Base-by-base conservation (phyloP, 1,140 invertebrate genomes). In the Sarcophaga peregrina region DNA sequence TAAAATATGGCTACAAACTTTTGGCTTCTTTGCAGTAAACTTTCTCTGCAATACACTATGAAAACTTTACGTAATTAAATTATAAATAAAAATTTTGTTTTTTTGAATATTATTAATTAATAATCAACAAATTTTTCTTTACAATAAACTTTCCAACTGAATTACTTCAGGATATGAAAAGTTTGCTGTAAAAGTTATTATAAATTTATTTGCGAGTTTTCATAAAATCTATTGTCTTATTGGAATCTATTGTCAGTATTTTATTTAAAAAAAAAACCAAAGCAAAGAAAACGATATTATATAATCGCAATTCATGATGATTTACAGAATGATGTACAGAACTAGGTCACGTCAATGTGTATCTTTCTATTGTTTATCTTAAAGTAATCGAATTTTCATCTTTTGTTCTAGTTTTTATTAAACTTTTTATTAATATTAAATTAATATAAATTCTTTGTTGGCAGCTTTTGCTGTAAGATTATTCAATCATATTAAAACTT, bases 201-300 rank as follows among this genome's bases (percentile, higher is more conserved):
- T 15, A 15, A 58, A 58, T 58, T 58, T 58, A 58, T 58, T 15
- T 50, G 10, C 48, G 10, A 8, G 10, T 50, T 8, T 50, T 50
- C 48, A 50, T 50, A 15, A 10, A 58, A 58, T 58, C 52, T 58
- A 58, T 58, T 58, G 52, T 58, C 9, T 15, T 11, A 3, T 15
- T 58, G 52, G n/a, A 58, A 58, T 58, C 52, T 58, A 58, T 58
- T 58, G 52, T 58, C 52, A 58, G 52, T 58, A 11, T 58, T 58
- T 58, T 58, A 15, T 15, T 54, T 15, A 9, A 58, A 15, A 58
- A 15, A 11, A 58, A 13, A 58, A 58, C 3, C 6, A 58, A 5
- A 58, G n/a, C 11, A 5, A 58, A 58, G 52, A 54, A 54, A 54
- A 54, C 5, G 15, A 54, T 13, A 54, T 13, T 54, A 54, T 58